Conservation (phyloP, 30 jellyfish, hydroid and myxozoan species). For the Clytia hemisphaerica region DNA sequence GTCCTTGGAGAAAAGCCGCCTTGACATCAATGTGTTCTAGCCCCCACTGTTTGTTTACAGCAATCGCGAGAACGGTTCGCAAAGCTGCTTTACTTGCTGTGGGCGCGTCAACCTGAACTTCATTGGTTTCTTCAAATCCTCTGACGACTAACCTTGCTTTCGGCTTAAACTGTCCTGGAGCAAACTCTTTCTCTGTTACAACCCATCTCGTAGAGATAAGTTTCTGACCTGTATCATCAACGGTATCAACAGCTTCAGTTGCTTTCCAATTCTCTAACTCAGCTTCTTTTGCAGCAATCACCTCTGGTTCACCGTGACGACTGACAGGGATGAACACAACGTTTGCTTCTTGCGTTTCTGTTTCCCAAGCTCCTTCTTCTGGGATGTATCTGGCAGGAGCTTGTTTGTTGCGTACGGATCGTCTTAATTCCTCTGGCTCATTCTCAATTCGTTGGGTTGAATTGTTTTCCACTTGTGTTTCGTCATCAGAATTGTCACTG, state of each 20-base stretch:
- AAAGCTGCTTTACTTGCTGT: too few relatives aligned
- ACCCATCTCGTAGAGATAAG: slow-evolving; percentile 17
- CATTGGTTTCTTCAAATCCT: not conserved
- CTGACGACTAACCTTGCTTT: not conserved
- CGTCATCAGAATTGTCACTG: not conserved
- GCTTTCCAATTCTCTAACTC: slow-evolving; percentile 3
- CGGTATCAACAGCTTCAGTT: slow-evolving; percentile 15
- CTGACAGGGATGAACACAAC: not conserved
- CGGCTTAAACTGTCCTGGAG: slow-evolving; percentile 20
- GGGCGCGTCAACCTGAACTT: not conserved
- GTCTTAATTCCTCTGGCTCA: too few relatives aligned
- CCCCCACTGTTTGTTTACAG: too few relatives aligned
- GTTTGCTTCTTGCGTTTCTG: not conserved
- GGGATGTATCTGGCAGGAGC: slow-evolving; percentile 8
- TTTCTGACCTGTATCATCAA: slow-evolving; percentile 13
- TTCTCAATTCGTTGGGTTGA: too few relatives aligned
- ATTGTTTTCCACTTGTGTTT: too few relatives aligned
- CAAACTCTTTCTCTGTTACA: slow-evolving; percentile 1
- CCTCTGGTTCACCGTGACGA: not conserved
- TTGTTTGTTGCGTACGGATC: not conserved
- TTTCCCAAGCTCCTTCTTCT: slow-evolving; percentile 4
- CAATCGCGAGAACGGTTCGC: too few relatives aligned
- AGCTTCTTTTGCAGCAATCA: not conserved
- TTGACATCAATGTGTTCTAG: too few relatives aligned
- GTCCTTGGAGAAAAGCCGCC: too few relatives aligned